Conservation (phyloP, 2,888 invertebrate genomes). For the Ethmia dodecea region DNA sequence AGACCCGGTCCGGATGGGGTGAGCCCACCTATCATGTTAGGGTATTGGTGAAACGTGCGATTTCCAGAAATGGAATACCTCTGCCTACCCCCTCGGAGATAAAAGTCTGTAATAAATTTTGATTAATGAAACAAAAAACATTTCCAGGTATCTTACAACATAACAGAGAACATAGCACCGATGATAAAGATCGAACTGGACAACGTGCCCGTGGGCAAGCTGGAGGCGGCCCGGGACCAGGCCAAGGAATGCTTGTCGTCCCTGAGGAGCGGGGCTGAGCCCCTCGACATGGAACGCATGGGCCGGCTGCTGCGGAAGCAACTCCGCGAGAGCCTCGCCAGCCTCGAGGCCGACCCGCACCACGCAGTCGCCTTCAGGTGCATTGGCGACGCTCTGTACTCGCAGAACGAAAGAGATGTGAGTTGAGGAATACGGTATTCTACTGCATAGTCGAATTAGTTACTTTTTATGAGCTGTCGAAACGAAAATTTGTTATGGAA, state of each 20-base stretch:
- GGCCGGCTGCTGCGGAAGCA: constrained; percentile 83
- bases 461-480: too few relatives aligned
- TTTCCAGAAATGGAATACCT: too few relatives aligned
- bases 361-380: constrained; percentile 85
- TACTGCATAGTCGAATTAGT: too few relatives aligned
- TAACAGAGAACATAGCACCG: constrained; percentile 85
- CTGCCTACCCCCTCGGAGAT: too few relatives aligned
- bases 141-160: constrained; percentile 80
- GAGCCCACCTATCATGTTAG: too few relatives aligned
- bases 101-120: too few relatives aligned
- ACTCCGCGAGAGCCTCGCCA: constrained; percentile 81
- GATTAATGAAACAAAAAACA: too few relatives aligned
- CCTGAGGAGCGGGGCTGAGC: constrained; percentile 49
- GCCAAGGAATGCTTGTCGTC: constrained; percentile 50
- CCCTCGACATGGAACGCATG: constrained; percentile 87
- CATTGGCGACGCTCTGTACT: constrained; percentile 91
- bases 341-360: constrained; percentile 87
- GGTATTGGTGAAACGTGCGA: too few relatives aligned
- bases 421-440: too few relatives aligned
- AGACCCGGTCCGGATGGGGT: too few relatives aligned
- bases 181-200: constrained; percentile 84
- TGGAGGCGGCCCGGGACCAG: constrained; percentile 78
- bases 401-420: constrained; percentile 84
- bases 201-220: constrained; percentile 84
- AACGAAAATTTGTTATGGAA: too few relatives aligned